Percentiles rank a stretch among this genome's conserved stretches.
Evolutionary conservation across 1,140 invertebrate species (phyloP).

Genomic region (Acyrthosiphon pisum): DNA sequence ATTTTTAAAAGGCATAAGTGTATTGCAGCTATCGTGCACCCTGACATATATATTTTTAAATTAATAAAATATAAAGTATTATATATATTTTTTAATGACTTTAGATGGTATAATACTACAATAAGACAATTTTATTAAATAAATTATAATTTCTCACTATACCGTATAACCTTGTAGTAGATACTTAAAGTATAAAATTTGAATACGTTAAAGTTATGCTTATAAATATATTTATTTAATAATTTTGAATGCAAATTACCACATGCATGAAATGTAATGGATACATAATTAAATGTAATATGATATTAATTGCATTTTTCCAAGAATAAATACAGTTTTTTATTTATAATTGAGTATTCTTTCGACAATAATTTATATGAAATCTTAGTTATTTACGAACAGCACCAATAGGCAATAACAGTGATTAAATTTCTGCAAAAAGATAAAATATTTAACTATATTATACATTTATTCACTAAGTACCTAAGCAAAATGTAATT

Average conservation of each 20-base stretch:
- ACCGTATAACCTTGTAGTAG: not conserved
- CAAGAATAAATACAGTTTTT: not conserved
- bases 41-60: not conserved
- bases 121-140: not conserved
- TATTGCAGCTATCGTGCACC: not conserved
- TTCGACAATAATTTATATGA: not conserved
- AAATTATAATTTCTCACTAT: not conserved
- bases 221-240: not conserved
- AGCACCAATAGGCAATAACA: not conserved
- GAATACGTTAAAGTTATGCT: not conserved
- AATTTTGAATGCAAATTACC: constrained; percentile 1
- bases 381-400: not conserved
- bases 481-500: not conserved
- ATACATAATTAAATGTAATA: not conserved
- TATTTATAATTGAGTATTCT: too few species aligned
- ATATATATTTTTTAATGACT: not conserved
- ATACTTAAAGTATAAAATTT: not conserved
- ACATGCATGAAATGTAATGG: not conserved
- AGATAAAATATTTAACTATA: too few species aligned
- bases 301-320: not conserved
- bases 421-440: not conserved
- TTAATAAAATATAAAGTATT: not conserved
- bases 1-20: constrained; percentile 5
- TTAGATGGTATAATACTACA: not conserved
- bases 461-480: too few species aligned